Evolutionary conservation across 2,888 invertebrate species (phyloP), one percentile per base, ranked within the genome.

Genomic region (Ophioninae sp.): DNA sequence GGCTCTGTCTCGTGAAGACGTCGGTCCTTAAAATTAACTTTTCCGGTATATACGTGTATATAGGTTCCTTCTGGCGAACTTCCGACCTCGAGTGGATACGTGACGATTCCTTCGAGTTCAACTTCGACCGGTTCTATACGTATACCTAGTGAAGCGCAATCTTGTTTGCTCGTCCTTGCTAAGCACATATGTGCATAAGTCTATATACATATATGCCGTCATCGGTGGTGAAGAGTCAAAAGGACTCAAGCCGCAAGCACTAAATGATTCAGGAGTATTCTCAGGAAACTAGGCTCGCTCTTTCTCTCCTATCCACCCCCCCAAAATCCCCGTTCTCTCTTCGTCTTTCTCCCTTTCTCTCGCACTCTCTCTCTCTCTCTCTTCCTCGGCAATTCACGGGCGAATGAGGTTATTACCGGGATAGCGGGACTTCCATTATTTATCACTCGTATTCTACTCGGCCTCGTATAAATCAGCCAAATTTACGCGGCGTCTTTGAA

Each of bases 61-160:
- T 44, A 44, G 50, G 50, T 50, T 50, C 50, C 50, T 50, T 2
- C 39, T 57, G 8, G 44, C 64, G 56, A 78, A 70, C 78, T 69
- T 68, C 70, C 69, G 56, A 78, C 70, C 57, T 50, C 41, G 69
- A 77, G 73, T 81, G 64, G 39, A 41, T 73, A 81, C 81, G 81
- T 77, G 77, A 81, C 77, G 81, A 69, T 78, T 70, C 70, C 72
- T 72, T 62, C 64, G 69, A 59, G 80, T 77, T 73, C 62, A 81
- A 81, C 77, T 81, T 77, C 20, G 39, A 68, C 81, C 62, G 65
- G 56, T 3, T 30, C 56, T 62, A 67, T 78, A 56, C 21, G 39
- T 30, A 39, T 59, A 61, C 37, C 56, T 20, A 23, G 30, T 59
- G 44, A 41, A 64, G 68, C 50, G 67, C 72, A 81, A 81, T 77